Evolutionary conservation across 2,888 invertebrate genomes (phyloP).

Genomic region (Scrobipalpa costella): DNA sequence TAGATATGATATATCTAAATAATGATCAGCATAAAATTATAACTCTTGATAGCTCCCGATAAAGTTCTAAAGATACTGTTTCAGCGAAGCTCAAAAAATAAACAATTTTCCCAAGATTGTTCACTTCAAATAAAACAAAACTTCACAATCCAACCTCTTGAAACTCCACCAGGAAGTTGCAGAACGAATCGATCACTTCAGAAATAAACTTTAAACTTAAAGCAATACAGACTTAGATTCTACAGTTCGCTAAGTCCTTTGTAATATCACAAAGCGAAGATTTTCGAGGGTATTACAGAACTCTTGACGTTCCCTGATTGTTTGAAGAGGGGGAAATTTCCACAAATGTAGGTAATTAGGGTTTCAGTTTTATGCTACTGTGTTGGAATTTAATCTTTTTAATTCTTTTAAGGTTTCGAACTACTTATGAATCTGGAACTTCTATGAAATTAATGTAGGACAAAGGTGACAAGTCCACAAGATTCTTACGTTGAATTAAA

Average conservation of each 20-base stretch:
- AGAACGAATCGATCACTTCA: conserved; percentile 27
- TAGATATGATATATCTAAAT: no score
- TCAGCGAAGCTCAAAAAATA: background rate
- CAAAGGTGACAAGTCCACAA: no score
- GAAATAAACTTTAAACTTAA: conserved; percentile 50
- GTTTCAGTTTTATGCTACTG: conserved; percentile 13
- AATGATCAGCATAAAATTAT: no score
- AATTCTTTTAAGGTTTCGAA: background rate
- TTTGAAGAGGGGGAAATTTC: conserved; percentile 40
- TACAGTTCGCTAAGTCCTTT: conserved; percentile 42
- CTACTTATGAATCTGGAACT: background rate
- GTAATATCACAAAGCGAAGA: conserved; percentile 54
- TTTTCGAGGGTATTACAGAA: conserved; percentile 60
- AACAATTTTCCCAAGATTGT: background rate
- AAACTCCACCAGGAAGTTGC: conserved; percentile 19
- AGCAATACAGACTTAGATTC: conserved; percentile 49
- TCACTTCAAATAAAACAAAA: conserved; percentile 4
- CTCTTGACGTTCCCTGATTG: conserved; percentile 59
- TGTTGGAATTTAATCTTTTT: background rate
- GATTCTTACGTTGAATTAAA: no score
- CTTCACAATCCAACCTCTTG: conserved; percentile 22
- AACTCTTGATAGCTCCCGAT: no score
- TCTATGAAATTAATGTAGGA: background rate
- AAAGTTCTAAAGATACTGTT: no score
- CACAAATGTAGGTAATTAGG: conserved; percentile 40